A percentile compares a stretch with the other conserved stretches of the same genome.
These are phyloP conservation scores for Colius striatus DNA, from an alignment of 2,113 vertebrate species.

Conservation along the genomic window DNA sequence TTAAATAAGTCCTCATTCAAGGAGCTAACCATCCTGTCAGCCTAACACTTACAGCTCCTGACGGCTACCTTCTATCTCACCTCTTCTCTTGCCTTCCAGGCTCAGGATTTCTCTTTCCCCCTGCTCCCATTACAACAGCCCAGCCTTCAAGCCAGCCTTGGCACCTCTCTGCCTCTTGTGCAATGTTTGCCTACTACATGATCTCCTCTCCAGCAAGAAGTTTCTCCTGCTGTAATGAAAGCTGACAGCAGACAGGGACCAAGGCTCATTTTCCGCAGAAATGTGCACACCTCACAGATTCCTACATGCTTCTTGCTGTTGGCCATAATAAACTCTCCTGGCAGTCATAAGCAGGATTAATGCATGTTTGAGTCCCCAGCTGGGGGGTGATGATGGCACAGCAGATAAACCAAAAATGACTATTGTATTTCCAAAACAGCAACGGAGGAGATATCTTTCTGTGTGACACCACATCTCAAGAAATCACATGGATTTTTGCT, in stretches of 20 bases:
- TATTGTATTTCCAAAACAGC: constrained; percentile 60
- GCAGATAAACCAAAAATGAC: constrained; percentile 55
- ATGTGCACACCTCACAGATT: constrained; percentile 51
- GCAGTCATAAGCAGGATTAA: constrained; percentile 44
- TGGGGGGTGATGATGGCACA: constrained; percentile 45
- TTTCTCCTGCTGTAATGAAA: constrained; percentile 38
- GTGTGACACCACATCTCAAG: constrained; percentile 27
- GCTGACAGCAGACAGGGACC: constrained; percentile 33
- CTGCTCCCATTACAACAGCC: neutral
- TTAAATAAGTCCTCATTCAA: neutral
- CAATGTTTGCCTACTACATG: constrained; percentile 4
- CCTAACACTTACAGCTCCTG: constrained; percentile 7
- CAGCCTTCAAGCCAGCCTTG: neutral
- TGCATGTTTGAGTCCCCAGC: constrained; percentile 37
- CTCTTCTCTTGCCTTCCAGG: neutral
- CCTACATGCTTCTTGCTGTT: constrained; percentile 68
- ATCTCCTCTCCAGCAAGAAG: constrained; percentile 18
- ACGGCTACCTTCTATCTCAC: neutral
- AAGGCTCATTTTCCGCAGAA: constrained; percentile 34
- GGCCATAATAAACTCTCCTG: constrained; percentile 65
- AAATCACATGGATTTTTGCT: constrained; percentile 50
- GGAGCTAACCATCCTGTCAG: neutral
- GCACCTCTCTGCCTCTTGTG: neutral
- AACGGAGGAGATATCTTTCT: constrained; percentile 27
- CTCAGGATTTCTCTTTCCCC: neutral